phyloP scores from a whole-genome alignment of 2,888 invertebrate species.

The Leptogaster cylindrica region DNA sequence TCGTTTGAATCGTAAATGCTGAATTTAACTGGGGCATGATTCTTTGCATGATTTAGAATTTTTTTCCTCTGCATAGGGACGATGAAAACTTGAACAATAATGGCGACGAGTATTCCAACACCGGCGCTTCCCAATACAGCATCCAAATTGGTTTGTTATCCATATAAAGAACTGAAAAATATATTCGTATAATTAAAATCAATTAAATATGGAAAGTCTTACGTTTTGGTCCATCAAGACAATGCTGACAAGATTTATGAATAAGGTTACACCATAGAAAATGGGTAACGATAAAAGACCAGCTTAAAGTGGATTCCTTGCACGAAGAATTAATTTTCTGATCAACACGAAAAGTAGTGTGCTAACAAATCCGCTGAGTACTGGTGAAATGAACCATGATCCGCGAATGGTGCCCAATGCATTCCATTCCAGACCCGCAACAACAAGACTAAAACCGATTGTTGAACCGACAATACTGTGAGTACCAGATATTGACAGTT shows the following conservation, averaged over 20 bases:
- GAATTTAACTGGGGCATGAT: conserved; percentile 70
- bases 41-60: conserved; percentile 61
- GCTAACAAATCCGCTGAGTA: conserved; percentile 89
- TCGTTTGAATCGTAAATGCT: conserved; percentile 75
- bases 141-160: conserved; percentile 88
- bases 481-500: conserved; percentile 98
- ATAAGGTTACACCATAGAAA: conserved; percentile 90
- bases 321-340: conserved; percentile 77
- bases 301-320: conserved; percentile 78
- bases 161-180: conserved; percentile 82
- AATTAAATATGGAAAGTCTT: conserved; percentile 60
- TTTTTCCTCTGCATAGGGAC: conserved; percentile 81
- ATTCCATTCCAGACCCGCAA: conserved; percentile 86
- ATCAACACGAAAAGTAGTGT: conserved; percentile 80
- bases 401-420: conserved; percentile 78
- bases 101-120: conserved; percentile 70
- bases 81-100: conserved; percentile 76
- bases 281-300: conserved; percentile 87
- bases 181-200: too few species aligned
- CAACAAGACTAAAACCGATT: conserved; percentile 94
- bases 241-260: conserved; percentile 92
- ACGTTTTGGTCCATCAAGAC: conserved; percentile 94
- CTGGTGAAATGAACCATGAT: conserved; percentile 97
- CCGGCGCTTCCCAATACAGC: conserved; percentile 69
- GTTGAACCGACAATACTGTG: conserved; percentile 99